Evolutionary conservation across 2,888 invertebrate genomes (phyloP).

Genomic region (Lithosia quadra): DNA sequence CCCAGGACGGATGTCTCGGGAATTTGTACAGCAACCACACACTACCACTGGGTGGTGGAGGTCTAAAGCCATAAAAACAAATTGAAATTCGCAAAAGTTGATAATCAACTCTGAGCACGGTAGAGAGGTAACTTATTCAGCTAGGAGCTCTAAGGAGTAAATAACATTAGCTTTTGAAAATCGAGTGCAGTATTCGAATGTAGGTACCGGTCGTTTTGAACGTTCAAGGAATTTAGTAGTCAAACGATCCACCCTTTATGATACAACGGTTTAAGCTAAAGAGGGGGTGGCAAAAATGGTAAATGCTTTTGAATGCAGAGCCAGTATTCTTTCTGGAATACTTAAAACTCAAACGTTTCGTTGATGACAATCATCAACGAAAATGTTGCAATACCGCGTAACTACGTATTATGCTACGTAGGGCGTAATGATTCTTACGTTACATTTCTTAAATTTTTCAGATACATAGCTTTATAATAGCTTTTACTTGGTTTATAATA

Average conservation of each 20-base stretch:
- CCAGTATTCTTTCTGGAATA: not conserved
- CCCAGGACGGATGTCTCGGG: too few species aligned
- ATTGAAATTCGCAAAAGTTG: not conserved
- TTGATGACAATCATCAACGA: not conserved
- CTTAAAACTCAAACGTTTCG: slow-evolving; percentile 3
- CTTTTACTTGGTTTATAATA: too few species aligned
- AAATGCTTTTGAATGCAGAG: not conserved
- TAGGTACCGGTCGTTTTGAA: slow-evolving; percentile 2
- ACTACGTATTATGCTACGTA: not conserved
- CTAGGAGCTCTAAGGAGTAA: slow-evolving; percentile 6
- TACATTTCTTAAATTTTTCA: not conserved
- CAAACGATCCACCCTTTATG: not conserved
- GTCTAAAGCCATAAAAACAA: not conserved
- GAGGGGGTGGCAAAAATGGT: not conserved
- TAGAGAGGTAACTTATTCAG: not conserved
- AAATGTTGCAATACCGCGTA: slow-evolving; percentile 1
- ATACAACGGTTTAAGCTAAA: not conserved
- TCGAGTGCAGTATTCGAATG: not conserved
- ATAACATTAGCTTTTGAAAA: slow-evolving; percentile 2
- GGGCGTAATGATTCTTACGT: not conserved
- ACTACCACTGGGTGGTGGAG: not conserved
- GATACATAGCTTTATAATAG: too few species aligned
- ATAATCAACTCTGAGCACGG: not conserved
- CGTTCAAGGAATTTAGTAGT: slow-evolving; percentile 6
- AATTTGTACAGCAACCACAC: too few species aligned